Evolutionary conservation across 2,797 vertebrate genomes (phyloP).

Genomic region (Rhinogobio ventralis): DNA sequence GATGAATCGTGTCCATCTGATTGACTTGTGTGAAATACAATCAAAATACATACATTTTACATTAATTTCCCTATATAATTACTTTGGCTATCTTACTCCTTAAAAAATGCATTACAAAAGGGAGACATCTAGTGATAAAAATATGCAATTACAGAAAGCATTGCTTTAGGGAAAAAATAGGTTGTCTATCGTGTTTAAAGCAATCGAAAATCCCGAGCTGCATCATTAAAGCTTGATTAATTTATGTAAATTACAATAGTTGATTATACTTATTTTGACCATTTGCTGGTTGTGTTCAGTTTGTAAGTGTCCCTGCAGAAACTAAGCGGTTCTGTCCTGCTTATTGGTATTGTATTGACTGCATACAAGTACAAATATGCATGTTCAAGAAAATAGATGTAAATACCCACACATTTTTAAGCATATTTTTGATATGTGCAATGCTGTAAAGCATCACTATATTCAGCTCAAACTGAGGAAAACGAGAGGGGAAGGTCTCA

Average conservation of each 20-base stretch:
- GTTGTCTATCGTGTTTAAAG: neutral
- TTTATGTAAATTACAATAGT: neutral
- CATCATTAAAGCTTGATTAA: constrained; percentile 1
- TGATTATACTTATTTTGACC: neutral
- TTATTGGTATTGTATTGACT: no score
- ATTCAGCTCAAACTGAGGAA: neutral
- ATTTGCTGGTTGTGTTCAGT: neutral
- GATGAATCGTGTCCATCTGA: no score
- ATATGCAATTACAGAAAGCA: constrained; percentile 13
- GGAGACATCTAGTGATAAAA: constrained; percentile 71
- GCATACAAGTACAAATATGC: neutral
- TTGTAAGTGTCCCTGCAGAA: neutral
- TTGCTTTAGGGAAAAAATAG: neutral
- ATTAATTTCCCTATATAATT: neutral
- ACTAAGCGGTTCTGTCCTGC: neutral
- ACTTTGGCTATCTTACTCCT: neutral
- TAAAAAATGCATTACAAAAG: constrained; percentile 36
- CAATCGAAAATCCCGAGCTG: neutral
- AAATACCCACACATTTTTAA: neutral
- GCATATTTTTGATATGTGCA: neutral
- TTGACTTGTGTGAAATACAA: neutral
- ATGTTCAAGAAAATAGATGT: neutral
- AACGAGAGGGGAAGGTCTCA: neutral
- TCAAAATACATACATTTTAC: neutral
- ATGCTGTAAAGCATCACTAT: neutral